phyloP scores from a whole-genome alignment of 2,888 invertebrate genomes.

The Amitus sp. region DNA sequence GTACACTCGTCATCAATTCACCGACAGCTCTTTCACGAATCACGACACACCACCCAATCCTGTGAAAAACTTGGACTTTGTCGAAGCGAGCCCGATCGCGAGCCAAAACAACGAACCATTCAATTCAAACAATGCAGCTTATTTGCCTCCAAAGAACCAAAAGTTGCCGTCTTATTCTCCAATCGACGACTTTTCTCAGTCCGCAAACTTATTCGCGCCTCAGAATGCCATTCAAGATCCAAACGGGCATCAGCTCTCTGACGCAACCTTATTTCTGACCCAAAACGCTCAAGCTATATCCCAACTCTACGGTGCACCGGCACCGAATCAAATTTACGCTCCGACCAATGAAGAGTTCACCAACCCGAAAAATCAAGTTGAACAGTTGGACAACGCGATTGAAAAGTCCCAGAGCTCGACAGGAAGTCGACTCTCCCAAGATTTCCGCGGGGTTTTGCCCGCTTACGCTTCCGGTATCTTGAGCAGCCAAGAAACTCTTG shows the following conservation, averaged over 20 bases:
- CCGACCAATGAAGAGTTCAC: slow-evolving; percentile 47
- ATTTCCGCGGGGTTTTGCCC: slow-evolving; percentile 45
- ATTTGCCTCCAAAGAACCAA: slow-evolving; percentile 61
- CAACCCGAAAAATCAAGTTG: slow-evolving; percentile 42
- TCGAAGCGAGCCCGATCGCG: slow-evolving; percentile 54
- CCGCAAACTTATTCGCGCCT: slow-evolving; percentile 1
- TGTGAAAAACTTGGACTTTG: slow-evolving; percentile 48
- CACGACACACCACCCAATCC: slow-evolving; percentile 49
- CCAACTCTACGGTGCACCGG: slow-evolving; percentile 55
- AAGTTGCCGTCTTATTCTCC: slow-evolving; percentile 48
- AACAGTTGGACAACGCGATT: slow-evolving; percentile 32
- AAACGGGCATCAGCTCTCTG: slow-evolving; percentile 53
- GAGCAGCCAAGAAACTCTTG: slow-evolving; percentile 46
- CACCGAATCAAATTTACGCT: slow-evolving; percentile 53
- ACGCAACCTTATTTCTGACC: slow-evolving; percentile 55
- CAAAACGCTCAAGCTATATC: slow-evolving; percentile 61
- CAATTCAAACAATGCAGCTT: slow-evolving; percentile 55
- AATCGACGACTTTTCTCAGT: slow-evolving; percentile 14
- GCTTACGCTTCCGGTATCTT: slow-evolving; percentile 57
- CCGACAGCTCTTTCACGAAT: slow-evolving; percentile 28
- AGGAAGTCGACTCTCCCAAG: slow-evolving; percentile 27
- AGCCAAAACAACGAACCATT: slow-evolving; percentile 60
- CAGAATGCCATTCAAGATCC: slow-evolving; percentile 42
- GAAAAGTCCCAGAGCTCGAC: slow-evolving; percentile 22
- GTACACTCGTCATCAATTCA: slow-evolving; percentile 19